These are phyloP conservation scores for Scomber japonicus DNA, from an alignment of 2,113 vertebrate species.

Conservation along the genomic window DNA sequence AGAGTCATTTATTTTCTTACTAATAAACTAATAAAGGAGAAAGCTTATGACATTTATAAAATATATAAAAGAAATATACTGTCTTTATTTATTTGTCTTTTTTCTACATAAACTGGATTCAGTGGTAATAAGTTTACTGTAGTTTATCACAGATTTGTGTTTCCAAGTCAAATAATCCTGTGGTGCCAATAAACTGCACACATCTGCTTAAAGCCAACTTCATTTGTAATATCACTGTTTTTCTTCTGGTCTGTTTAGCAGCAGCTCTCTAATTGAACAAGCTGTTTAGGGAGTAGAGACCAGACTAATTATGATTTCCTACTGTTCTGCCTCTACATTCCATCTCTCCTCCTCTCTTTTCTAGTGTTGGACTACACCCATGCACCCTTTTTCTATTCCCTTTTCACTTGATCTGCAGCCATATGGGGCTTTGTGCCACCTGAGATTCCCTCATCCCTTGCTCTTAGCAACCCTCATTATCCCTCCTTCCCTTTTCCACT, in stretches of 20 bases:
- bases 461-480: conserved; percentile 12
- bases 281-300: conserved; percentile 57
- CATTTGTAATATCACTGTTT: conserved; percentile 34
- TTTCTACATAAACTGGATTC: background rate
- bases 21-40: too few relatives aligned
- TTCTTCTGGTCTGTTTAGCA: conserved; percentile 28
- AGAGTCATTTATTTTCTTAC: too few relatives aligned
- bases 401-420: conserved; percentile 10
- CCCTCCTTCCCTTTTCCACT: background rate
- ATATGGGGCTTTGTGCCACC: conserved; percentile 26
- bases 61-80: background rate
- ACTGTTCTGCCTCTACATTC: conserved; percentile 51
- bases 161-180: background rate
- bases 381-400: background rate
- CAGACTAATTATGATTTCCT: conserved; percentile 71
- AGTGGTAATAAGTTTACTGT: background rate
- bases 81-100: background rate
- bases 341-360: conserved; percentile 33
- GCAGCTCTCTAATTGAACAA: conserved; percentile 62
- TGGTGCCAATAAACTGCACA: background rate
- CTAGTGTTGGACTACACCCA: conserved; percentile 14
- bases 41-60: background rate
- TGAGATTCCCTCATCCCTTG: conserved; percentile 18
- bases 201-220: conserved; percentile 4
- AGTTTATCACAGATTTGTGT: background rate